Conservation (phyloP, 2,797 vertebrate species). For the Sparidentex hasta region DNA sequence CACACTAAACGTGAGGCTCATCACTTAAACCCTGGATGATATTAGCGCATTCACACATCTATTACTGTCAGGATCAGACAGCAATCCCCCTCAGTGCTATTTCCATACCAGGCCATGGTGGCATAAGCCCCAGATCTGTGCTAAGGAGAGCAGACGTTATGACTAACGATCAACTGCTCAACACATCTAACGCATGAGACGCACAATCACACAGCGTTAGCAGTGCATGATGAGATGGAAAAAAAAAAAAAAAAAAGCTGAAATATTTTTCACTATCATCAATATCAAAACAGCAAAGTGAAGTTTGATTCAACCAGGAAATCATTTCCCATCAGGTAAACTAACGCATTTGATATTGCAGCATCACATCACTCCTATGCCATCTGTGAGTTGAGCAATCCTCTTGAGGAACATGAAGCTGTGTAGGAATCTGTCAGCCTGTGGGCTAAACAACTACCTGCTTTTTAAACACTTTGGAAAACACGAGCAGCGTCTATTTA, state of each 20-base stretch:
- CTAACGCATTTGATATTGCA: constrained; percentile 34
- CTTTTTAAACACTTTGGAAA: constrained; percentile 73
- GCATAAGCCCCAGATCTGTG: constrained; percentile 60
- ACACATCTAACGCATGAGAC: constrained; percentile 33
- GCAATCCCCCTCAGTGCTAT: constrained; percentile 56
- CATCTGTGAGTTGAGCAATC: constrained; percentile 62
- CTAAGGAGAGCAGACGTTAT: constrained; percentile 53
- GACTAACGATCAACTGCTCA: constrained; percentile 55
- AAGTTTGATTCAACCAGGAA: constrained; percentile 33
- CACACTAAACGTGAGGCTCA: constrained; percentile 64
- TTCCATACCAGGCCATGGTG: constrained; percentile 57
- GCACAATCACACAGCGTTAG: constrained; percentile 25
- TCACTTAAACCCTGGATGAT: constrained; percentile 63
- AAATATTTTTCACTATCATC: background rate
- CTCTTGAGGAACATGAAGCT: constrained; percentile 65
- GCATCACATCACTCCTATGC: constrained; percentile 34
- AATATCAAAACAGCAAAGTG: constrained; percentile 20
- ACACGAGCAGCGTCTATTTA: constrained; percentile 66
- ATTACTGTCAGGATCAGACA: constrained; percentile 67
- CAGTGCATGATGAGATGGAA: background rate
- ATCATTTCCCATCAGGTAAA: constrained; percentile 47
- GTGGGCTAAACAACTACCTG: constrained; percentile 78
- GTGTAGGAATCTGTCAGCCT: constrained; percentile 70
- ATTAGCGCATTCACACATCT: constrained; percentile 76
- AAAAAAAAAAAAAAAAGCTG: background rate